Evolutionary conservation across 2,113 vertebrate genomes (phyloP).

Genomic region (Eolophus roseicapilla): DNA sequence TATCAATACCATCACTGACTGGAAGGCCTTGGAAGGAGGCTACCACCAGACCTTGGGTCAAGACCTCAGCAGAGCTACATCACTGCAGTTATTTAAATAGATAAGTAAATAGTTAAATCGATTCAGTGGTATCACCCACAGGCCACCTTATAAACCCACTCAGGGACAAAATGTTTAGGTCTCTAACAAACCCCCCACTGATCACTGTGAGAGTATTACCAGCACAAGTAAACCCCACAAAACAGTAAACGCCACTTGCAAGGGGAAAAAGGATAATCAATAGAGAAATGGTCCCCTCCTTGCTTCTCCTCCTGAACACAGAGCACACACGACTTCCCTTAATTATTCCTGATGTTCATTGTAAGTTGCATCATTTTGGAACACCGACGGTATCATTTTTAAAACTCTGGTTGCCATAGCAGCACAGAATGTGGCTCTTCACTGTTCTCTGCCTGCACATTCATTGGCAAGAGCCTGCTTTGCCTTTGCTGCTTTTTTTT

Average conservation of each 20-base stretch:
- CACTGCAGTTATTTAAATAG: background rate
- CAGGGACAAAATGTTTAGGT: background rate
- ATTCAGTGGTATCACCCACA: background rate
- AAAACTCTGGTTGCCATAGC: slow-evolving; percentile 73
- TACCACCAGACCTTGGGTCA: background rate
- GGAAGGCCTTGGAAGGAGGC: background rate
- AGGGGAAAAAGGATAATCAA: background rate
- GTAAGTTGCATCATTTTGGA: slow-evolving; percentile 70
- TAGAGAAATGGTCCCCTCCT: background rate
- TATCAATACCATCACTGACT: background rate
- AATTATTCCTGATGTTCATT: slow-evolving; percentile 70
- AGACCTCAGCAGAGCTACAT: background rate
- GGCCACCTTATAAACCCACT: background rate
- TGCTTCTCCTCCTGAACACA: background rate
- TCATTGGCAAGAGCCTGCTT: slow-evolving; percentile 60
- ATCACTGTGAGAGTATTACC: background rate
- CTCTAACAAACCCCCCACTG: background rate
- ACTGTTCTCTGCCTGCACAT: slow-evolving; percentile 68
- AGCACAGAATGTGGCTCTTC: slow-evolving; percentile 70
- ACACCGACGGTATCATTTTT: slow-evolving; percentile 66
- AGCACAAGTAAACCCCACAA: background rate
- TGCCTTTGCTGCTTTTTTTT: background rate
- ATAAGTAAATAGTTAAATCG: background rate
- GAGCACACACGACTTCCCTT: slow-evolving; percentile 31
- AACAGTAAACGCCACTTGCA: background rate